Evolutionary conservation across 1,140 invertebrate genomes (phyloP).

Genomic region (Amyelois transitella): DNA sequence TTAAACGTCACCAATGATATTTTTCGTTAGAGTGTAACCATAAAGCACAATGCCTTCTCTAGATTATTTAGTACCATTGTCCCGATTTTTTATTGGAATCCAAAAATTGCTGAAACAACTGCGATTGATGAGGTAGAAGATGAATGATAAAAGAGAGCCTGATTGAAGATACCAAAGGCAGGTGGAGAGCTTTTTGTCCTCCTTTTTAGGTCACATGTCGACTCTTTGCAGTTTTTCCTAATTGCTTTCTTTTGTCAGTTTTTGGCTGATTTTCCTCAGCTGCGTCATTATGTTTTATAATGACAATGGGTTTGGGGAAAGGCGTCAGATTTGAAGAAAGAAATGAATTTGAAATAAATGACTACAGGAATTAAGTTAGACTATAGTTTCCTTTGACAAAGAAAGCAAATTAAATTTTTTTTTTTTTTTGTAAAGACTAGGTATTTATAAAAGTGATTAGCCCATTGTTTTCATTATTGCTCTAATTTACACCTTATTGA

Average conservation of each 20-base stretch:
- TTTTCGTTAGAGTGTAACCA: background rate
- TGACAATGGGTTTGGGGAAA: background rate
- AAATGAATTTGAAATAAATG: too few relatives aligned
- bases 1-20: too few relatives aligned
- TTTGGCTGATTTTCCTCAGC: background rate
- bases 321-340: too few relatives aligned
- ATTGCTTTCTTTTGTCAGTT: background rate
- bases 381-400: too few relatives aligned
- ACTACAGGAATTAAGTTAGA: too few relatives aligned
- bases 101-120: conserved; percentile 2
- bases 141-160: conserved; percentile 42
- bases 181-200: background rate
- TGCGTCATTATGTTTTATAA: background rate
- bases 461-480: too few relatives aligned
- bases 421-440: too few relatives aligned
- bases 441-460: too few relatives aligned
- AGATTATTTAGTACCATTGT: background rate
- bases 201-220: background rate
- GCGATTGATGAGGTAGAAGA: conserved; percentile 53
- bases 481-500: too few relatives aligned
- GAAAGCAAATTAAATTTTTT: too few relatives aligned
- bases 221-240: background rate
- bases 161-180: conserved; percentile 11
- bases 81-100: background rate
- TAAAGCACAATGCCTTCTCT: background rate